Evolutionary conservation across 2,797 vertebrate genomes (phyloP).

Genomic region (Coranthus polyacanthus): DNA sequence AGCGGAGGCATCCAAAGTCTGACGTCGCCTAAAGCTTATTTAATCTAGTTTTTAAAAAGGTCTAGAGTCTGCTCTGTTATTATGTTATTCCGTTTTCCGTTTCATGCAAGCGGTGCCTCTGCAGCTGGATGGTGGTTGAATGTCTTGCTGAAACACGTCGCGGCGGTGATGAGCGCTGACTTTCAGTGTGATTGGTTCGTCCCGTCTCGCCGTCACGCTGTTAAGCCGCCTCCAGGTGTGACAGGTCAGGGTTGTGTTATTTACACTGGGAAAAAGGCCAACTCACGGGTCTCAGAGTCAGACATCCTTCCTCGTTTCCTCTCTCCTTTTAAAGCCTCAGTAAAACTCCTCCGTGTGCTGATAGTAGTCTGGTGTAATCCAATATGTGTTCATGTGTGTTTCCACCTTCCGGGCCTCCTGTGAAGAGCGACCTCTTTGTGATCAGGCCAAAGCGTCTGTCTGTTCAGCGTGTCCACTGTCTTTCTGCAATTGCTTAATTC

Average conservation of each 20-base stretch:
- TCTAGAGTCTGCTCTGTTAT: constrained; percentile 45
- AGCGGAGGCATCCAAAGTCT: too few relatives aligned
- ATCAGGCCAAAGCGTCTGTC: constrained; percentile 6
- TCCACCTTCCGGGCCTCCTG: constrained; percentile 23
- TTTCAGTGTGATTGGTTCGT: constrained; percentile 31
- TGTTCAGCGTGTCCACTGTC: not conserved
- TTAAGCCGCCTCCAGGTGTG: constrained; percentile 9
- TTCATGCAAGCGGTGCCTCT: too few relatives aligned
- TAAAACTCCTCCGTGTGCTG: constrained; percentile 11
- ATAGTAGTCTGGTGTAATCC: constrained; percentile 38
- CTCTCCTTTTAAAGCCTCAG: too few relatives aligned
- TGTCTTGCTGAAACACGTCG: constrained; percentile 62
- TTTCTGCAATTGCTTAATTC: constrained; percentile 62
- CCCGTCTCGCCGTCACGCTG: constrained; percentile 9
- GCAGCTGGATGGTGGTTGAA: constrained; percentile 32
- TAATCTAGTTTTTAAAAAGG: constrained; percentile 2
- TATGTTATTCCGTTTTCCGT: constrained; percentile 71
- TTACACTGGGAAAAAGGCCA: constrained; percentile 9
- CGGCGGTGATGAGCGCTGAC: constrained; percentile 8
- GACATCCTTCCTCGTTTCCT: not conserved
- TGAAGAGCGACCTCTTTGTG: constrained; percentile 12
- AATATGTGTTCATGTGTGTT: constrained; percentile 26
- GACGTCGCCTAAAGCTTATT: constrained; percentile 30
- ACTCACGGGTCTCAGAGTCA: constrained; percentile 6
- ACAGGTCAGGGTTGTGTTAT: constrained; percentile 13